Conservation (phyloP, 2,113 vertebrate genomes). For the Dascyllus trimaculatus region DNA sequence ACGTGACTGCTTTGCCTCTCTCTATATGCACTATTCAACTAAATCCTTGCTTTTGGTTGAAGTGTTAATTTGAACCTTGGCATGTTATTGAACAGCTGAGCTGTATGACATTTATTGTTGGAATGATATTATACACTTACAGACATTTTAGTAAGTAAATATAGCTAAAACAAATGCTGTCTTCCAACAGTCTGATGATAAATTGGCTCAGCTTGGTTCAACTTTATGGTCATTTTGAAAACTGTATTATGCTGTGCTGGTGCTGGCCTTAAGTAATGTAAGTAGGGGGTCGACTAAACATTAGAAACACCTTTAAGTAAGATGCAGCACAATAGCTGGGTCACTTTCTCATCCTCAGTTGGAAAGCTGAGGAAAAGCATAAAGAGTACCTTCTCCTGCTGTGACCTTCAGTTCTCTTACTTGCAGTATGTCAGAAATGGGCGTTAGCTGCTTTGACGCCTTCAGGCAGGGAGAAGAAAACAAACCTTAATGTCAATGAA, state of each 20-base stretch:
- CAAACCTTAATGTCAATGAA: neutral
- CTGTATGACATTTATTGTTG: too few species aligned
- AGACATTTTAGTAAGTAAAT: too few species aligned
- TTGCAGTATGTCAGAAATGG: neutral
- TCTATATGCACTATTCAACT: neutral
- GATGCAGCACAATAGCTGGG: too few species aligned
- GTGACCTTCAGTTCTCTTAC: neutral
- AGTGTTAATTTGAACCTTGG: too few species aligned
- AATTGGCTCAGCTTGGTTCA: neutral
- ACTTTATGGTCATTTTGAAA: neutral
- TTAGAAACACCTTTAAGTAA: too few species aligned
- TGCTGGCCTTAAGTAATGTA: neutral
- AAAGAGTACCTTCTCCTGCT: neutral
- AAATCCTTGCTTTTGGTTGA: neutral
- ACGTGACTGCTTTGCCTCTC: neutral
- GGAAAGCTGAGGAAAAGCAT: too few species aligned
- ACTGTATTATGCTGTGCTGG: neutral
- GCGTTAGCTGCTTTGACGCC: slow-evolving; percentile 7
- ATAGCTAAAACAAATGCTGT: too few species aligned
- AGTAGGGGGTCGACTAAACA: too few species aligned
- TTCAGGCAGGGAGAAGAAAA: neutral
- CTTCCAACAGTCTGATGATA: too few species aligned
- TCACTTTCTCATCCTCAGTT: too few species aligned
- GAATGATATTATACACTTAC: neutral
- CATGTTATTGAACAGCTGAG: too few species aligned